These are phyloP conservation scores for Drosophila parabipectinata DNA, from an alignment of 1,140 invertebrate genomes.

Conservation along the genomic window DNA sequence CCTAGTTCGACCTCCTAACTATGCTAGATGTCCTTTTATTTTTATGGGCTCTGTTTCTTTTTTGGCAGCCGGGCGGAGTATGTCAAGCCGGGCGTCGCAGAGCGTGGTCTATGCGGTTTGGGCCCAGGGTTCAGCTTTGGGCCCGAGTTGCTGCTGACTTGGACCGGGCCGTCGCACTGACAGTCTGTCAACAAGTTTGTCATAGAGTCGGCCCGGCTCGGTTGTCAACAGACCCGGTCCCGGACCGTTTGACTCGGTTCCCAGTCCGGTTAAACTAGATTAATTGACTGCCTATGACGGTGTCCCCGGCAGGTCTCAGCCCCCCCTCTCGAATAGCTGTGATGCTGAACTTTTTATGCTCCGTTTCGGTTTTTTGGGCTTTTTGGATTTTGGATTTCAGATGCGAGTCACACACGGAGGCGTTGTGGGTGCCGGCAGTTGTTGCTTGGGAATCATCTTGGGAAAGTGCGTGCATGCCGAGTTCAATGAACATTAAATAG, in stretches of 20 bases:
- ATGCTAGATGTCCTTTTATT: constrained; percentile 11
- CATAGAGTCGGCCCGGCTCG: constrained; percentile 46
- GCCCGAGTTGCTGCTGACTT: constrained; percentile 15
- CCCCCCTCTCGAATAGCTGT: neutral
- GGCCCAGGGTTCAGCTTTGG: constrained; percentile 3
- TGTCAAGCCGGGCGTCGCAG: constrained; percentile 43
- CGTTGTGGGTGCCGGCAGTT: constrained; percentile 37
- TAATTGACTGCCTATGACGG: constrained; percentile 68
- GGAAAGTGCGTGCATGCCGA: constrained; percentile 54
- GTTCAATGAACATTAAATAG: constrained; percentile 75
- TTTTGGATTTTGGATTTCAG: constrained; percentile 38
- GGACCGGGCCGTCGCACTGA: constrained; percentile 35
- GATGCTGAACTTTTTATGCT: constrained; percentile 33
- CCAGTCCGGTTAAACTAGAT: constrained; percentile 79
- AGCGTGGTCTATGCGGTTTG: constrained; percentile 41
- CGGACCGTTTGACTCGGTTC: constrained; percentile 55
- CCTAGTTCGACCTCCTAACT: neutral
- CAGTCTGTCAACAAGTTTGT: constrained; percentile 76
- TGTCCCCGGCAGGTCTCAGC: neutral
- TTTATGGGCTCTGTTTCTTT: constrained; percentile 33
- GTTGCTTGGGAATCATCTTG: constrained; percentile 19
- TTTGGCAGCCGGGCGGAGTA: constrained; percentile 14
- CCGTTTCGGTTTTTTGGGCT: constrained; percentile 12
- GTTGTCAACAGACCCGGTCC: constrained; percentile 25
- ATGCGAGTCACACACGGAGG: constrained; percentile 68